Evolutionary conservation across 2,888 invertebrate species (phyloP).

Genomic region (Lamellibrachia satsuma): DNA sequence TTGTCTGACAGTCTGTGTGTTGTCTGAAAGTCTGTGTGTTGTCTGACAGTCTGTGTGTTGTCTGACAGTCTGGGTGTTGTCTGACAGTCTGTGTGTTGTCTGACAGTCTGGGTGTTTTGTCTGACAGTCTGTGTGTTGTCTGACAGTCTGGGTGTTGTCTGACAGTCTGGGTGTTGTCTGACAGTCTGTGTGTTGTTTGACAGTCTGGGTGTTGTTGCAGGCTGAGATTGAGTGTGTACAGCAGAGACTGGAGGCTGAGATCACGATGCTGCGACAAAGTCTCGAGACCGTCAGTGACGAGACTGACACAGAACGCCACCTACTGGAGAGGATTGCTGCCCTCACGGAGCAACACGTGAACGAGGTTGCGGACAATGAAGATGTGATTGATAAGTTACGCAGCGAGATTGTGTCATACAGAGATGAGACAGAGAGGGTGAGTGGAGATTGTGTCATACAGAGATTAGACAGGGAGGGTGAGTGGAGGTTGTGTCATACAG

Average conservation of each 20-base stretch:
- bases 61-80: too few species aligned
- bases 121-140: too few species aligned
- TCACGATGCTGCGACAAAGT: constrained; percentile 23
- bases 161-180: too few species aligned
- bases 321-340: neutral
- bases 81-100: neutral
- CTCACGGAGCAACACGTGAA: neutral
- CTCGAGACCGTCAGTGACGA: constrained; percentile 35
- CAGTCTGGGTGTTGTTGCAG: neutral
- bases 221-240: constrained; percentile 25
- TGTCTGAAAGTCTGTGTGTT: too few species aligned
- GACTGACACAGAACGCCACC: constrained; percentile 23
- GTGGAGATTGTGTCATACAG: too few species aligned
- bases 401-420: constrained; percentile 13
- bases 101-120: too few species aligned
- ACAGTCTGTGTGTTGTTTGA: neutral
- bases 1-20: too few species aligned
- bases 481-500: too few species aligned
- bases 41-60: too few species aligned
- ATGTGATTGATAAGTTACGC: constrained; percentile 26
- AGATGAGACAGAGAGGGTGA: constrained; percentile 21
- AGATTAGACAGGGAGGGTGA: too few species aligned
- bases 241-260: constrained; percentile 21
- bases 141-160: too few species aligned
- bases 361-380: constrained; percentile 22